phyloP scores from a whole-genome alignment of 2,888 invertebrate species.

The Clivina fossor region DNA sequence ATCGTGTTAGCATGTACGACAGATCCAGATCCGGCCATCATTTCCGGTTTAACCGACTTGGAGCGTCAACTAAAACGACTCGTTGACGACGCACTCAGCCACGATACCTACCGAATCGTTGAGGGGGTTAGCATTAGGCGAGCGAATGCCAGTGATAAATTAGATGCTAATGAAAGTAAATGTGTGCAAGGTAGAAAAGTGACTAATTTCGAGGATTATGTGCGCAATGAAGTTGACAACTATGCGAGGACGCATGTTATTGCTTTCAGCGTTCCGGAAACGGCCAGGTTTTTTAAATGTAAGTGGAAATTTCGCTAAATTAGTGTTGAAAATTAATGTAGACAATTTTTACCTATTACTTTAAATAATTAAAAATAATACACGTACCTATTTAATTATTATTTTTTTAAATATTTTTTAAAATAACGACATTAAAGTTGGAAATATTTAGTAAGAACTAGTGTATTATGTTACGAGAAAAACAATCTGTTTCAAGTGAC shows the following conservation, averaged over 20 bases:
- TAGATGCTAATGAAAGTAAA: constrained; percentile 39
- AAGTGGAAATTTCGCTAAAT: too few relatives aligned
- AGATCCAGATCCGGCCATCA: constrained; percentile 45
- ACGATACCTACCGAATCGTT: constrained; percentile 60
- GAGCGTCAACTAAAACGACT: constrained; percentile 59
- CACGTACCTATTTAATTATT: too few relatives aligned
- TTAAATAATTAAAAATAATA: too few relatives aligned
- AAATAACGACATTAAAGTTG: too few relatives aligned
- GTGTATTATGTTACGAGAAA: too few relatives aligned
- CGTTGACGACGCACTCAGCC: constrained; percentile 59
- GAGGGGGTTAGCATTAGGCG: constrained; percentile 61
- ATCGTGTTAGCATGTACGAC: neutral
- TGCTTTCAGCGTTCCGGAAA: constrained; percentile 67
- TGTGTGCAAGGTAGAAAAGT: constrained; percentile 45
- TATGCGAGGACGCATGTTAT: constrained; percentile 64
- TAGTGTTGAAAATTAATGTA: too few relatives aligned
- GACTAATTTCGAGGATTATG: constrained; percentile 57
- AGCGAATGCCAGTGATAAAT: too few relatives aligned
- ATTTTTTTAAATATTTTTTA: too few relatives aligned
- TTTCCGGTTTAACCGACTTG: constrained; percentile 50
- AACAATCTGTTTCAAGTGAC: too few relatives aligned
- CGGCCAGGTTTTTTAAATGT: constrained; percentile 64
- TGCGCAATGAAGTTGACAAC: constrained; percentile 61
- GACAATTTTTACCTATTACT: too few relatives aligned
- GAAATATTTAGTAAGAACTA: too few relatives aligned